Percentiles rank a stretch among this genome's conserved stretches.
phyloP scores from a whole-genome alignment of 2,797 vertebrate genomes.

The Lates japonicus region DNA sequence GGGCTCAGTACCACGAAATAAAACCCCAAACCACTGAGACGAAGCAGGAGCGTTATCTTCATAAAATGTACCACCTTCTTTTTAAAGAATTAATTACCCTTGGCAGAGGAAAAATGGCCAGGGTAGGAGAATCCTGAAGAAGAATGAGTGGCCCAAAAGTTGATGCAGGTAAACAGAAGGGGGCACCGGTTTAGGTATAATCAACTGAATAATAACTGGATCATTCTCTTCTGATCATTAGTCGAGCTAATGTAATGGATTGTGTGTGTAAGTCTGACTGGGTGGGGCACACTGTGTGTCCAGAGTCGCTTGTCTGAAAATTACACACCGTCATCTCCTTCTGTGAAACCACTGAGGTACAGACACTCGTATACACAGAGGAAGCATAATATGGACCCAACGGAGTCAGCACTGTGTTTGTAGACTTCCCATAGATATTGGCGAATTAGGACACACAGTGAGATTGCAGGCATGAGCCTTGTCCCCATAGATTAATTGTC shows the following conservation, averaged over 20 bases:
- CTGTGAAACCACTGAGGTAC: constrained; percentile 37
- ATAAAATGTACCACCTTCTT: constrained; percentile 53
- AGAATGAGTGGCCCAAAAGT: constrained; percentile 20
- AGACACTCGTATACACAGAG: background rate
- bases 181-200: constrained; percentile 23
- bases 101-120: constrained; percentile 42
- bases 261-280: constrained; percentile 13
- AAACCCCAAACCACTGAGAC: constrained; percentile 33
- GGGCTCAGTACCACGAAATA: constrained; percentile 27
- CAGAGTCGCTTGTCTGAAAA: constrained; percentile 5
- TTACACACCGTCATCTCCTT: constrained; percentile 49
- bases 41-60: constrained; percentile 43
- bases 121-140: constrained; percentile 34
- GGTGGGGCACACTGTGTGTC: constrained; percentile 4
- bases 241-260: constrained; percentile 36
- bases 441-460: constrained; percentile 42
- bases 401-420: constrained; percentile 62
- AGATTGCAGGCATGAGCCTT: too few relatives aligned
- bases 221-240: constrained; percentile 30
- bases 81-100: constrained; percentile 62
- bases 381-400: constrained; percentile 37
- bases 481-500: constrained; percentile 65
- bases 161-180: constrained; percentile 17
- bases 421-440: constrained; percentile 50
- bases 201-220: constrained; percentile 40